These are phyloP conservation scores for Sitodiplosis mosellana DNA, from an alignment of 1,140 invertebrate genomes.

Conservation along the genomic window DNA sequence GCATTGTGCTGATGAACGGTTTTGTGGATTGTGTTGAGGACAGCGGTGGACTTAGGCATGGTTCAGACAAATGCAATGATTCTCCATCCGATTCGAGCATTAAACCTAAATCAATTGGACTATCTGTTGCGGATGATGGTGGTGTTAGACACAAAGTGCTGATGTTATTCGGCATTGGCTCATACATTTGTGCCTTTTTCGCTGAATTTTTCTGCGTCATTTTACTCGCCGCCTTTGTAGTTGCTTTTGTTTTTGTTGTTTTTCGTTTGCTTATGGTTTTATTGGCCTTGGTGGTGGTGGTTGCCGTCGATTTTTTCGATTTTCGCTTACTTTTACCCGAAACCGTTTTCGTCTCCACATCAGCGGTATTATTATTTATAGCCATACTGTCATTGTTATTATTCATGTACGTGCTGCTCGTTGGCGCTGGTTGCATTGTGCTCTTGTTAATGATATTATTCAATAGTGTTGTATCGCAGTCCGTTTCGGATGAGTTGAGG, in stretches of 20 bases:
- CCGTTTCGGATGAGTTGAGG: slow-evolving; percentile 7
- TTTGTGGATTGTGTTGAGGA: slow-evolving; percentile 2
- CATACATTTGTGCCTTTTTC: not conserved
- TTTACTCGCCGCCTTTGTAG: not conserved
- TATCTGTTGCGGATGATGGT: slow-evolving; percentile 2
- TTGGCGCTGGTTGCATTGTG: too few species aligned
- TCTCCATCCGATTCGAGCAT: slow-evolving; percentile 34
- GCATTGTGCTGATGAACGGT: slow-evolving; percentile 7
- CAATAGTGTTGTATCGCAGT: not conserved
- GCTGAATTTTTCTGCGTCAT: not conserved
- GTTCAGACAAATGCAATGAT: slow-evolving; percentile 27
- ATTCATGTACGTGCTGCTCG: not conserved
- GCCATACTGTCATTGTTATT: not conserved
- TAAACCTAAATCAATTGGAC: slow-evolving; percentile 21
- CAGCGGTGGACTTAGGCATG: slow-evolving; percentile 12
- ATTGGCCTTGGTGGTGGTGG: not conserved
- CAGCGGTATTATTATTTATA: not conserved
- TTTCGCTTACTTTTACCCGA: not conserved
- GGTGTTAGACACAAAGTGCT: not conserved
- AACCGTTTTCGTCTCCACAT: not conserved
- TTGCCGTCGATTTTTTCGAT: not conserved
- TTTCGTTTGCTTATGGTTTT: not conserved
- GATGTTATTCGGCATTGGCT: not conserved
- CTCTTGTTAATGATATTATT: not conserved
- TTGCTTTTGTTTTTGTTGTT: not conserved